These are phyloP conservation scores for Catostomus latipinnis DNA, from an alignment of 2,797 vertebrate genomes.

Conservation along the genomic window DNA sequence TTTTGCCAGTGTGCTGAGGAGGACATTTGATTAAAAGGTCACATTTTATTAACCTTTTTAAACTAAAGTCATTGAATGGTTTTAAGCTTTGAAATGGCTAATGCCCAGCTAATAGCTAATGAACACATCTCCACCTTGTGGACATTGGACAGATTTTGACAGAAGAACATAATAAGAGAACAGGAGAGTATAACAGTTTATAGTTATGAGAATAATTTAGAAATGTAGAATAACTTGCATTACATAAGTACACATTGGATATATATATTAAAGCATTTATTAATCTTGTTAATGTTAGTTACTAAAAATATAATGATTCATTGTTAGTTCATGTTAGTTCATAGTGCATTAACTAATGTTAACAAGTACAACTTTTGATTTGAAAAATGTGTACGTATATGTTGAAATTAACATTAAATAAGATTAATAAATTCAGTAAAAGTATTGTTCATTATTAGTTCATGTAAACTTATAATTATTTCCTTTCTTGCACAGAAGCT, in stretches of 20 bases:
- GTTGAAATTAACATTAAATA: too few relatives aligned
- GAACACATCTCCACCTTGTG: constrained; percentile 80
- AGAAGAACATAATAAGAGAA: constrained; percentile 21
- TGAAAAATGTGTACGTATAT: too few relatives aligned
- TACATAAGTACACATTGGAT: not conserved
- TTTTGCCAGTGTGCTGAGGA: not conserved
- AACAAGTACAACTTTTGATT: too few relatives aligned
- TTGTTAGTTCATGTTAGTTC: too few relatives aligned
- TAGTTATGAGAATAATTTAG: not conserved
- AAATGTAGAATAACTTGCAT: not conserved
- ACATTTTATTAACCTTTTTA: not conserved
- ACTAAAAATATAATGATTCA: too few relatives aligned
- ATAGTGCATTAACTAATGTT: too few relatives aligned
- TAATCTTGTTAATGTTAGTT: too few relatives aligned
- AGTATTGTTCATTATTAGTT: too few relatives aligned
- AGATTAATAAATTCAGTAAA: too few relatives aligned
- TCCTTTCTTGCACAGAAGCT: too few relatives aligned
- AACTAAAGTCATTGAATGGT: not conserved
- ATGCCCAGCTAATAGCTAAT: constrained; percentile 62
- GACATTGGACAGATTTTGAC: constrained; percentile 66
- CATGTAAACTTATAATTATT: too few relatives aligned
- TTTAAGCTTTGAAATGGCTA: constrained; percentile 9
- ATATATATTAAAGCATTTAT: too few relatives aligned
- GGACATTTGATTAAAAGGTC: not conserved
- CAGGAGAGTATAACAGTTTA: not conserved